phyloP scores from a whole-genome alignment of 2,888 invertebrate species.

The Andrena trimmerana region DNA sequence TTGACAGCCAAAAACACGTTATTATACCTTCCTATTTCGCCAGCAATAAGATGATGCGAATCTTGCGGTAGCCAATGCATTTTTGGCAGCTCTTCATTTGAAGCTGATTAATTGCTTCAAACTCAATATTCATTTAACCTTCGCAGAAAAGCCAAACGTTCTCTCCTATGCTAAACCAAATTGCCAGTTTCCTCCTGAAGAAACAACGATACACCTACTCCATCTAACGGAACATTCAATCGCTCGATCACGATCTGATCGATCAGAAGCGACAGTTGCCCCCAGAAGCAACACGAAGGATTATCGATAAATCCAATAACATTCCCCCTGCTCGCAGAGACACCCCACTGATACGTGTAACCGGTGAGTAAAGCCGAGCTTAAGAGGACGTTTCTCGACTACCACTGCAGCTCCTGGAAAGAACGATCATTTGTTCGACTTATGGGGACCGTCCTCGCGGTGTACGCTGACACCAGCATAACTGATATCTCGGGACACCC shows the following conservation, averaged over 20 bases:
- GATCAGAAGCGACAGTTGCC: slow-evolving; percentile 37
- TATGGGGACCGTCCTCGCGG: slow-evolving; percentile 41
- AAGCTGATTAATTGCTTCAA: too few species aligned
- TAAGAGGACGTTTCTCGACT: slow-evolving; percentile 72
- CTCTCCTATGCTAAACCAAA: too few species aligned
- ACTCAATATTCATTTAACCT: too few species aligned
- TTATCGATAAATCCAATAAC: slow-evolving; percentile 67
- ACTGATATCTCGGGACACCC: slow-evolving; percentile 53
- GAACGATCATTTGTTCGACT: slow-evolving; percentile 69
- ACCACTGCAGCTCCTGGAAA: slow-evolving; percentile 60
- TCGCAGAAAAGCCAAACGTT: too few species aligned
- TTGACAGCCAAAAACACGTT: too few species aligned
- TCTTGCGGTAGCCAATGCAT: too few species aligned
- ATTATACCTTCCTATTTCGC: too few species aligned
- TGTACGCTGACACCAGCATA: slow-evolving; percentile 64
- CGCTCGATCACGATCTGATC: slow-evolving; percentile 25
- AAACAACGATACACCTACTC: neutral
- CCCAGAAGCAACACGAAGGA: slow-evolving; percentile 50
- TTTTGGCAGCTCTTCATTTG: too few species aligned
- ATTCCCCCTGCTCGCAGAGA: slow-evolving; percentile 51
- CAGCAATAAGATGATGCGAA: too few species aligned
- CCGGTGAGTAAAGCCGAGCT: slow-evolving; percentile 54
- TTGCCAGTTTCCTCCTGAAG: neutral
- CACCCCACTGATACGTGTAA: slow-evolving; percentile 61
- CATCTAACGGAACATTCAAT: neutral